Evolutionary conservation across 2,888 invertebrate genomes (phyloP), one percentile per base, ranked within the genome.

Genomic region (Ormyrus pomaceus): DNA sequence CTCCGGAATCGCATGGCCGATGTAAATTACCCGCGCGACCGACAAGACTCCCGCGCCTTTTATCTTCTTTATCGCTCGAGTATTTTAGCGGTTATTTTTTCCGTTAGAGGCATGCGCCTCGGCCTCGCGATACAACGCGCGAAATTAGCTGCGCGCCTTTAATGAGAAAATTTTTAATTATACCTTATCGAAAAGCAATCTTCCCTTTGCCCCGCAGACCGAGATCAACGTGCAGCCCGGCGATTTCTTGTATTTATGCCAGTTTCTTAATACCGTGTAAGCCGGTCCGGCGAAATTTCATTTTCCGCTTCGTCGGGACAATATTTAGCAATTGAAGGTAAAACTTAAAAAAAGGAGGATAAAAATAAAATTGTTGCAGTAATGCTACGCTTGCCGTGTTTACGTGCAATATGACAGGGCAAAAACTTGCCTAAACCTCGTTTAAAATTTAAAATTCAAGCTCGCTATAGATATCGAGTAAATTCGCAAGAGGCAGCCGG

Each of bases 81-180:
- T 88, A 88, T 89, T 90, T 90, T 89, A 89, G 87, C 86, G 88
- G 88, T 90, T 89, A 89, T 89, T 90, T 90, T 90, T 90, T 87
- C 87, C 87, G 86, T 86, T 85, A 80, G 79, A 64, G 62, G 81
- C 82, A 62, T 80, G 79, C 82, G 83, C 82, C 83, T 82, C 81
- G 10, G 11, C 50, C 48, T 11, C 50, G 80, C 77, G 70, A 81
- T 81, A 78, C 80, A 74, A 80, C 77, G 45, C 80, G 56, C 70
- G 74, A 89, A 90, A 90, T 90, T 89, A 90, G 88, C 89, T 87
- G 34, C 62, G 73, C 19, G 61, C 65, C 87, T 90, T 89, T 89
- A 90, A 89, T 88, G 91, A 90, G 90, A 89, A 89, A 89, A 89
- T 89, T 91, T 91, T 91, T 91, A 91, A 91, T 91, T 91, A 91